A percentile compares a stretch with the other conserved stretches of the same genome.
Evolutionary conservation across 2,113 vertebrate genomes (phyloP).

Genomic region (Cynocephalus volans): DNA sequence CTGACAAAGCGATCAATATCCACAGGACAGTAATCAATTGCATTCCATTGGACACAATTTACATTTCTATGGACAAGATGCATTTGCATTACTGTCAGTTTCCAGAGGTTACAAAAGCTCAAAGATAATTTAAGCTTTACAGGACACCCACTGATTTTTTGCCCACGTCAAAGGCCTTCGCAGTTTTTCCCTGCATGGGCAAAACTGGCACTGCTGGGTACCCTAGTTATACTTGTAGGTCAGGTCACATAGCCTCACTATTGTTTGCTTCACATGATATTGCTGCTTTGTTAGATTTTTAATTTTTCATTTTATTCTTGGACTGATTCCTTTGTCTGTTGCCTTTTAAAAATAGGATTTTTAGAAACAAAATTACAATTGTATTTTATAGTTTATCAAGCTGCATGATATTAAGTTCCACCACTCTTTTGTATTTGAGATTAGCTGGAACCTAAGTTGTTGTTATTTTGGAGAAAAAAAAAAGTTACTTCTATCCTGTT

Average conservation of each 20-base stretch:
- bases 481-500: not conserved
- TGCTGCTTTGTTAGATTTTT: constrained; percentile 32
- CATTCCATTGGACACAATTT: constrained; percentile 14
- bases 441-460: not conserved
- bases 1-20: not conserved
- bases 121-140: not conserved
- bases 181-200: not conserved
- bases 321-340: not conserved
- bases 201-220: not conserved
- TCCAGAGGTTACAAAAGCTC: constrained; percentile 57
- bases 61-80: constrained; percentile 47
- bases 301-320: constrained; percentile 40
- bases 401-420: not conserved
- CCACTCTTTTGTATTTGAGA: not conserved
- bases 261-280: not conserved
- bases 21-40: not conserved
- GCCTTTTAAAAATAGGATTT: constrained; percentile 9
- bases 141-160: not conserved
- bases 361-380: not conserved
- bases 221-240: not conserved
- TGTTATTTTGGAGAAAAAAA: fast-evolving
- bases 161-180: not conserved
- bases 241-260: not conserved
- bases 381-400: not conserved
- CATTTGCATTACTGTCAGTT: not conserved